Conservation (phyloP, 2,797 vertebrate species). For the Meriones psammophilus region DNA sequence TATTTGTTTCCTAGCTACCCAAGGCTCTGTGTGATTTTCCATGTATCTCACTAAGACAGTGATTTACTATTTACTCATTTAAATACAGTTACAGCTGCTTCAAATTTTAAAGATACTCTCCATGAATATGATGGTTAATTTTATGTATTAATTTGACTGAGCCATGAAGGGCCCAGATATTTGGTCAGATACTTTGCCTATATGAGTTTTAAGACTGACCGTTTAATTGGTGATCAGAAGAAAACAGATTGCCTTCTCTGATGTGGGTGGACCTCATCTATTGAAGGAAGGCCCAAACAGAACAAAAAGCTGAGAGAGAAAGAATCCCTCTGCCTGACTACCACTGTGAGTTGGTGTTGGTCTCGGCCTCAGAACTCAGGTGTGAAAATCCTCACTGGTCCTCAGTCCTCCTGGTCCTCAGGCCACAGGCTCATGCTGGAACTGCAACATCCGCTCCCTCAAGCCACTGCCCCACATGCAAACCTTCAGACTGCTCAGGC, state of each 20-base stretch:
- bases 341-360: not conserved
- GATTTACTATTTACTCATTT: not conserved
- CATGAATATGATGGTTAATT: not conserved
- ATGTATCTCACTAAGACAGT: not conserved
- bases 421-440: no score
- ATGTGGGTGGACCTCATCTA: not conserved
- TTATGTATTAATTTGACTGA: not conserved
- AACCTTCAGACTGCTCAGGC: not conserved
- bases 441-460: not conserved
- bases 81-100: not conserved
- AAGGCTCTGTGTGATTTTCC: not conserved
- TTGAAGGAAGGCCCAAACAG: not conserved
- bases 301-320: not conserved
- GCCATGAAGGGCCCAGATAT: not conserved
- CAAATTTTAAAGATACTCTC: slow-evolving; percentile 42
- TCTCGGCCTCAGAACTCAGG: not conserved
- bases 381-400: not conserved
- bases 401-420: not conserved
- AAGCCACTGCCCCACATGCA: not conserved
- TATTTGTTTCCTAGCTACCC: not conserved
- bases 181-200: not conserved
- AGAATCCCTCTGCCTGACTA: not conserved
- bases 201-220: not conserved
- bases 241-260: not conserved
- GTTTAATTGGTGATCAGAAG: not conserved